Conservation (phyloP, 2,888 invertebrate genomes). For the Globia sparganii region DNA sequence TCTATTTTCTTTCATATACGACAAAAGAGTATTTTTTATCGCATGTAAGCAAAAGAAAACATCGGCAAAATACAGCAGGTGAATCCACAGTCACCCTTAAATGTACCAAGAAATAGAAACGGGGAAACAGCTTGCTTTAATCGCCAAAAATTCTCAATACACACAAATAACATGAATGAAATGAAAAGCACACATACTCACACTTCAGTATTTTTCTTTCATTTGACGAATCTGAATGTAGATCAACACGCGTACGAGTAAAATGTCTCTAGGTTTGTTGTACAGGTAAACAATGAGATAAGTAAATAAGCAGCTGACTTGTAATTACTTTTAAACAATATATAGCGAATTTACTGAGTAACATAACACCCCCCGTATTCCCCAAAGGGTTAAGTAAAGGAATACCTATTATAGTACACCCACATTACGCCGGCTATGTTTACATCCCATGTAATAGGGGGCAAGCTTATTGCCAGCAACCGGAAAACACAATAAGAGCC, state of each 20-base stretch:
- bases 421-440: not conserved
- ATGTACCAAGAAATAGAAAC: constrained; percentile 21
- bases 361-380: not conserved
- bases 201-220: constrained; percentile 35
- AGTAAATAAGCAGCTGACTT: not conserved
- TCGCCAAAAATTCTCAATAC: constrained; percentile 40
- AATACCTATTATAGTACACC: too few relatives aligned
- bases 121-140: constrained; percentile 27
- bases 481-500: too few relatives aligned
- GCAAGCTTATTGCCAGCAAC: not conserved
- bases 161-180: constrained; percentile 37
- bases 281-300: constrained; percentile 20
- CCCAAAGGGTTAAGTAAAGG: not conserved
- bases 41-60: not conserved
- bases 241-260: constrained; percentile 34
- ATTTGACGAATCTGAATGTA: constrained; percentile 50
- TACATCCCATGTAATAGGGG: not conserved
- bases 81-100: constrained; percentile 16
- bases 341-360: not conserved
- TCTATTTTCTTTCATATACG: not conserved
- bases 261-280: constrained; percentile 16
- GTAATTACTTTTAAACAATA: not conserved
- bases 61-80: not conserved
- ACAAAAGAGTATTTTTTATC: not conserved
- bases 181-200: constrained; percentile 48